Evolutionary conservation across 2,888 invertebrate species (phyloP).

Genomic region (Lacanobia wlatinum): DNA sequence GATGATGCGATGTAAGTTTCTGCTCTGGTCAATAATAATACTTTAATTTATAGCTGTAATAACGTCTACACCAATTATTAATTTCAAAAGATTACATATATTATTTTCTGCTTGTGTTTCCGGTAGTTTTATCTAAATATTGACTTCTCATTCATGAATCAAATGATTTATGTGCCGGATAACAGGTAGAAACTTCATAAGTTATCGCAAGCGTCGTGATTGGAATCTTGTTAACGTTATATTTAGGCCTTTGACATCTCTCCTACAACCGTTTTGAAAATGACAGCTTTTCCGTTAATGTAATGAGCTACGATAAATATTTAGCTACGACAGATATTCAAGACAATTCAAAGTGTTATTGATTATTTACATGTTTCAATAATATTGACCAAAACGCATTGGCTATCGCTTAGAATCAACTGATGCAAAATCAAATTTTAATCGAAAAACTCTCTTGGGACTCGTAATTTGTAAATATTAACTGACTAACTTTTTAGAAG

Average conservation of each 20-base stretch:
- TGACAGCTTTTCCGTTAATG: slow-evolving; percentile 15
- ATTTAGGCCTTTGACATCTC: slow-evolving; percentile 26
- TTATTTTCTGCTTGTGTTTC: slow-evolving; percentile 53
- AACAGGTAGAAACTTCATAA: slow-evolving; percentile 40
- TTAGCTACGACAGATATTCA: slow-evolving; percentile 11
- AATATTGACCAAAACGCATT: slow-evolving; percentile 10
- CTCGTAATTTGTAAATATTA: background rate
- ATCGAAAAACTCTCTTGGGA: background rate
- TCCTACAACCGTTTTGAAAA: slow-evolving; percentile 12
- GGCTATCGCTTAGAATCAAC: background rate
- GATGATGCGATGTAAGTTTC: slow-evolving; percentile 27
- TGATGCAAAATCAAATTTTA: background rate
- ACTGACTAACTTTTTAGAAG: background rate
- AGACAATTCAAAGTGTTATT: slow-evolving; percentile 4
- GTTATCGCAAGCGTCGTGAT: slow-evolving; percentile 31
- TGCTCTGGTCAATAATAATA: slow-evolving; percentile 44
- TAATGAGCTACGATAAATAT: slow-evolving; percentile 21
- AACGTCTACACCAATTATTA: slow-evolving; percentile 56
- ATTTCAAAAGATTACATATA: slow-evolving; percentile 42
- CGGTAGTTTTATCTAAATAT: slow-evolving; percentile 58
- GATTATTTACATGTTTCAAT: slow-evolving; percentile 13
- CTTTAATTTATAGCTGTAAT: slow-evolving; percentile 51
- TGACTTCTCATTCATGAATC: slow-evolving; percentile 57
- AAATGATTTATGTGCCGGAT: slow-evolving; percentile 49
- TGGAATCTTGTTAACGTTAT: slow-evolving; percentile 34